phyloP scores from a whole-genome alignment of 2,113 vertebrate species.

The Spea bombifrons region DNA sequence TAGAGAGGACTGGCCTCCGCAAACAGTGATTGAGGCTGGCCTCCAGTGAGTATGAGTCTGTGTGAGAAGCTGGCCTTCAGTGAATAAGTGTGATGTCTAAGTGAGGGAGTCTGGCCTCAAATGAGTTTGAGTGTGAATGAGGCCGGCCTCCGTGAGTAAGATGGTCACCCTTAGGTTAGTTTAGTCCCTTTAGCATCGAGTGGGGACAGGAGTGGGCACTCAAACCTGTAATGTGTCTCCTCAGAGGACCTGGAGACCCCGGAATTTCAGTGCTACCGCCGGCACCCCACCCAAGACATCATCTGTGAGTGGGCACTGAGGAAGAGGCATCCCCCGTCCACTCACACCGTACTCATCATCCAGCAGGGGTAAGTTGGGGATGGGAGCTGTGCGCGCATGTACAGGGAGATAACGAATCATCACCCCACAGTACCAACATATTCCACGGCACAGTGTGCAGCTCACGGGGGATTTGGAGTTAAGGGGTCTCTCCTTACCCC shows the following conservation, averaged over 20 bases:
- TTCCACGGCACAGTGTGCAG: too few species aligned
- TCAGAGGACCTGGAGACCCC: conserved; percentile 60
- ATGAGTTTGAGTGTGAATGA: background rate
- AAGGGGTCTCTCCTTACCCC: background rate
- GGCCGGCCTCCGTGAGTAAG: background rate
- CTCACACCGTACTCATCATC: conserved; percentile 50
- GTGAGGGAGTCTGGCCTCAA: background rate
- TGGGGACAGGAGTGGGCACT: too few species aligned
- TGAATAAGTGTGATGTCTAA: background rate
- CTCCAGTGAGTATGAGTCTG: background rate
- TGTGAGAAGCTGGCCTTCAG: background rate
- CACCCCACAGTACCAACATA: too few species aligned
- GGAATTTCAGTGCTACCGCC: conserved; percentile 54
- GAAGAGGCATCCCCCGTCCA: background rate
- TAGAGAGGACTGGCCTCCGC: too few species aligned
- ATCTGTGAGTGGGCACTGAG: conserved; percentile 61
- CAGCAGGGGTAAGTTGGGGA: too few species aligned
- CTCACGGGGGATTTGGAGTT: too few species aligned
- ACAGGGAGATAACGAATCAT: too few species aligned
- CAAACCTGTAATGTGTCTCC: background rate
- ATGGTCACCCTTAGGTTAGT: too few species aligned
- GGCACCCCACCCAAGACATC: conserved; percentile 50
- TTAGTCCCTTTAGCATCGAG: too few species aligned
- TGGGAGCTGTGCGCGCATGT: too few species aligned
- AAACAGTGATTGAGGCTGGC: too few species aligned